phyloP scores from a whole-genome alignment of 1,140 invertebrate species.

The Carcinoscorpius rotundicauda region DNA sequence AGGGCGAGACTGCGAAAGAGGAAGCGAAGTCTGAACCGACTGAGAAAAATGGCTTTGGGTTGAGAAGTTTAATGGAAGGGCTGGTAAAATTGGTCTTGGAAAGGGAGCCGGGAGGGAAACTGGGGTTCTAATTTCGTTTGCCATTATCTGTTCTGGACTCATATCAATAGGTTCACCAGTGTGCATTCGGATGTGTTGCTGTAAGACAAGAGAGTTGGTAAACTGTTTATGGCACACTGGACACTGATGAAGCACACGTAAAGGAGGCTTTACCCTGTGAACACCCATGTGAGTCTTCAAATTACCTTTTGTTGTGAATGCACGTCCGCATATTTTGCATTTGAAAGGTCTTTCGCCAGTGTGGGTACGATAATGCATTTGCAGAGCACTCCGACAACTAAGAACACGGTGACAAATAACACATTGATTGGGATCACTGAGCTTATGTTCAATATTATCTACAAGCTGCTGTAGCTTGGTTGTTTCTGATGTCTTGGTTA shows the following conservation, averaged over 20 bases:
- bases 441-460: conserved; percentile 84
- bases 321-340: conserved; percentile 91
- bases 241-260: conserved; percentile 87
- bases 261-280: conserved; percentile 82
- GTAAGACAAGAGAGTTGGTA: conserved; percentile 81
- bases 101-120: too few species aligned
- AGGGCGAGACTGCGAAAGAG: background rate
- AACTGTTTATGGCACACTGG: conserved; percentile 98
- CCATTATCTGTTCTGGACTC: conserved; percentile 73
- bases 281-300: conserved; percentile 99
- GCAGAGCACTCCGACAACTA: conserved; percentile 93
- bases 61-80: too few species aligned
- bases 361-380: conserved; percentile 98
- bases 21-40: too few species aligned
- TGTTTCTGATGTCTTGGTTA: conserved; percentile 80
- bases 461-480: conserved; percentile 88
- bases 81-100: too few species aligned
- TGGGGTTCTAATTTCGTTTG: conserved; percentile 23
- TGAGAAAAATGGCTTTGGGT: too few species aligned
- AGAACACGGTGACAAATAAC: conserved; percentile 92
- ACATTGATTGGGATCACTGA: conserved; percentile 94
- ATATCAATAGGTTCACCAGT: conserved; percentile 78
- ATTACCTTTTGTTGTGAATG: conserved; percentile 97
- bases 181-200: conserved; percentile 86
- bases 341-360: conserved; percentile 92